A percentile compares a stretch with the other conserved stretches of the same genome.
Evolutionary conservation across 2,888 invertebrate genomes (phyloP).

Genomic region (Timema podura): DNA sequence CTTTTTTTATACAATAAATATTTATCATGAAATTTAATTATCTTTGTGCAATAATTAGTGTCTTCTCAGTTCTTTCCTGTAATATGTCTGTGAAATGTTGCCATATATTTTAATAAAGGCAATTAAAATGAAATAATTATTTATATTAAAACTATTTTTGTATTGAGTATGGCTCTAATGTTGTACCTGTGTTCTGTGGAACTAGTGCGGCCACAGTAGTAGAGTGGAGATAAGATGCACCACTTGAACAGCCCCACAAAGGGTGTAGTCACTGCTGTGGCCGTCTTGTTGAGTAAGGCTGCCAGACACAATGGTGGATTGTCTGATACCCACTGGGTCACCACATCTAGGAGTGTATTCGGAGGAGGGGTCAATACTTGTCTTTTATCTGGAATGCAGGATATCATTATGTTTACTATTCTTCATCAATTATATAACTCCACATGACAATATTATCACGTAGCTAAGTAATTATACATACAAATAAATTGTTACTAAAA

Average conservation of each 20-base stretch:
- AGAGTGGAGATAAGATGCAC: conserved; percentile 67
- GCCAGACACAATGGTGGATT: conserved; percentile 65
- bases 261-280: conserved; percentile 79
- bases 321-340: conserved; percentile 67
- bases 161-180: neutral
- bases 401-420: neutral
- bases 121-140: too few relatives aligned
- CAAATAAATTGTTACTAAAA: too few relatives aligned
- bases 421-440: too few relatives aligned
- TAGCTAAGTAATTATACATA: too few relatives aligned
- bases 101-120: too few relatives aligned
- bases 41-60: too few relatives aligned
- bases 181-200: neutral
- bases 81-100: neutral
- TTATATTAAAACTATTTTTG: too few relatives aligned
- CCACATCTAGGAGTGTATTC: conserved; percentile 60
- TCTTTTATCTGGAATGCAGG: conserved; percentile 33
- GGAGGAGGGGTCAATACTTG: conserved; percentile 52
- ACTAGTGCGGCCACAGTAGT: conserved; percentile 30
- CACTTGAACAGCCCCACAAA: conserved; percentile 73
- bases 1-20: too few relatives aligned
- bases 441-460: too few relatives aligned
- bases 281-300: conserved; percentile 68
- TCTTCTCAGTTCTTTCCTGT: neutral
- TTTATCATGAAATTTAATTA: too few relatives aligned